A percentile compares a stretch with the other conserved stretches of the same genome.
Conservation (phyloP, 2,888 invertebrate genomes). For the Eledone cirrhosa region DNA sequence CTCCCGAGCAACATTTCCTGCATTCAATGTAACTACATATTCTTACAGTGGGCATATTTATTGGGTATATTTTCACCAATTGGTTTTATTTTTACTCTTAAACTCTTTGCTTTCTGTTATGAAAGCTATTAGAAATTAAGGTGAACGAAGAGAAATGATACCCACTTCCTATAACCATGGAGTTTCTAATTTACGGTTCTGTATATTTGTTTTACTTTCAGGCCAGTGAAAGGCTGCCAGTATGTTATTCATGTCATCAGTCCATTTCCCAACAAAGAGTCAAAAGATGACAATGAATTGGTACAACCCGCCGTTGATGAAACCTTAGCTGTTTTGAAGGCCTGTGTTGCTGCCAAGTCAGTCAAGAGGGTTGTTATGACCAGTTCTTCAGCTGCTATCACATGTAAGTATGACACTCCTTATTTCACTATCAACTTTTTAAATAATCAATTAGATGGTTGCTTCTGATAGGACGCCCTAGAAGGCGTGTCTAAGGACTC, state of each 20-base stretch:
- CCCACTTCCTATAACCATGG: no score
- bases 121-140: no score
- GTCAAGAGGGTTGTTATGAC: conserved; percentile 70
- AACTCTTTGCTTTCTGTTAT: no score
- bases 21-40: no score
- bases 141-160: no score
- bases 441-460: no score
- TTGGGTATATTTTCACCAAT: no score
- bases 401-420: conserved; percentile 47
- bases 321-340: conserved; percentile 68
- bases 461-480: no score
- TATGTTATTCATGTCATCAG: conserved; percentile 69
- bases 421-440: neutral
- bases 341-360: conserved; percentile 65
- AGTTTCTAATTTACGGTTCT: neutral
- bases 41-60: no score
- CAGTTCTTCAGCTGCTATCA: conserved; percentile 68
- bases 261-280: conserved; percentile 62
- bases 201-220: conserved; percentile 35
- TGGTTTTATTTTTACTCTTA: no score
- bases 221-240: conserved; percentile 67
- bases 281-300: conserved; percentile 65
- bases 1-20: no score
- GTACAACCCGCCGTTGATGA: conserved; percentile 69
- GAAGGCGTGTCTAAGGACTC: no score